phyloP scores from a whole-genome alignment of 2,113 vertebrate species.

The Scophthalmus maximus region DNA sequence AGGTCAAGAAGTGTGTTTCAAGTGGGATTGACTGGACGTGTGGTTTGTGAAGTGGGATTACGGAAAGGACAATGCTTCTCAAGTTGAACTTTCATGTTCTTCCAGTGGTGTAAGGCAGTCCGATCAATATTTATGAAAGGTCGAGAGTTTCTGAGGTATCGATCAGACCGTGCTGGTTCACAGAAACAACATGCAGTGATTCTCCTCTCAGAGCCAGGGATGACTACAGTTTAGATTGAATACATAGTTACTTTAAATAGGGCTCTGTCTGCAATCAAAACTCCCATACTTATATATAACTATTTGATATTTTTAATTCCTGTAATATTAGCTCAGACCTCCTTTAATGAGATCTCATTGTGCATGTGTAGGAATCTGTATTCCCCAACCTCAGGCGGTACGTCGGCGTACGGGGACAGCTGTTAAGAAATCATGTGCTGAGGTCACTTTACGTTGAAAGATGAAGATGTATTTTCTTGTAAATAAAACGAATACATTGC shows the following conservation, averaged over 20 bases:
- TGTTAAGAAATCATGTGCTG: constrained; percentile 38
- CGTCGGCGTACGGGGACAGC: constrained; percentile 27
- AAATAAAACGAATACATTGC: constrained; percentile 68
- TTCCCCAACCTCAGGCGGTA: constrained; percentile 46
- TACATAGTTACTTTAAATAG: not conserved
- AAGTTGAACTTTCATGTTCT: not conserved
- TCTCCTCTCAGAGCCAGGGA: constrained; percentile 31
- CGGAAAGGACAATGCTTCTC: not conserved
- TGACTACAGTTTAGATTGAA: constrained; percentile 15
- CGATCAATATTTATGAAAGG: constrained; percentile 3
- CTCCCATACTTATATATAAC: not conserved
- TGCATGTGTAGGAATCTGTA: constrained; percentile 48
- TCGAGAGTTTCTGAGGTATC: not conserved
- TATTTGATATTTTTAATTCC: constrained; percentile 35
- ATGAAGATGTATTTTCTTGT: constrained; percentile 77
- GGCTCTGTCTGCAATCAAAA: constrained; percentile 16
- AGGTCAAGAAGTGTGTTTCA: constrained; percentile 19
- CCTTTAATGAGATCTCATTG: constrained; percentile 10
- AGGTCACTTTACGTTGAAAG: constrained; percentile 58
- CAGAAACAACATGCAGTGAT: constrained; percentile 8
- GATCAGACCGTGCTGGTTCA: constrained; percentile 3
- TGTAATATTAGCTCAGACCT: constrained; percentile 14
- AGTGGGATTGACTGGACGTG: constrained; percentile 28
- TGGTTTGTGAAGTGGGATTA: not conserved
- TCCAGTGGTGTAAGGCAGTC: not conserved